A percentile compares a stretch with the other conserved stretches of the same genome.
Conservation (phyloP, 2,797 vertebrate genomes). For the Poecilia picta region DNA sequence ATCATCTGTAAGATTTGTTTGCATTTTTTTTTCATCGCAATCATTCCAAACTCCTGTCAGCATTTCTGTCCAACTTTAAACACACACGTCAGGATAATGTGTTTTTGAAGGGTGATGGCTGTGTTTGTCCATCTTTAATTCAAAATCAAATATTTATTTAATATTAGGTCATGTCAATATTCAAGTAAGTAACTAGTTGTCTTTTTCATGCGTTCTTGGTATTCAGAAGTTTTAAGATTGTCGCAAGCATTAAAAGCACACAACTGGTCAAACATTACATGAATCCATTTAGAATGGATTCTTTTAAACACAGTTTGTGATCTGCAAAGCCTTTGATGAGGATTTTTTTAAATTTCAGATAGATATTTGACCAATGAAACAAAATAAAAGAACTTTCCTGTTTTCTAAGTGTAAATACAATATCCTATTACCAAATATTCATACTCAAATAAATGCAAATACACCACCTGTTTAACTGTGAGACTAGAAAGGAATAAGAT, state of each 20-base stretch:
- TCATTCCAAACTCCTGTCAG: not conserved
- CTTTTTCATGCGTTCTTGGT: not conserved
- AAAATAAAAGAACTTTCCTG: no score
- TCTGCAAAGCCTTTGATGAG: not conserved
- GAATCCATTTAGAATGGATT: not conserved
- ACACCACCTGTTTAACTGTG: no score
- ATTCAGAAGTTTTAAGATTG: not conserved
- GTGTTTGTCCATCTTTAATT: not conserved
- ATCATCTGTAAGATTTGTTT: not conserved
- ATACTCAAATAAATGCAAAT: no score
- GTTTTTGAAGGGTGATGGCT: not conserved
- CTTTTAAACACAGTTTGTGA: not conserved
- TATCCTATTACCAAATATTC: no score
- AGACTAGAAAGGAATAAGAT: no score
- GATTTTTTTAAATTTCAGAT: no score
- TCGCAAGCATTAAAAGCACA: not conserved
- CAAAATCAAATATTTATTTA: not conserved
- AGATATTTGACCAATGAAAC: no score
- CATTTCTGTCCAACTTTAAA: not conserved
- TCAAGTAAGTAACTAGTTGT: not conserved
- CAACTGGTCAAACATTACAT: no score
- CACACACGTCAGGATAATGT: not conserved
- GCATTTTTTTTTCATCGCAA: not conserved
- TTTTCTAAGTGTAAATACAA: no score
- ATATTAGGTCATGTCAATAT: not conserved